phyloP scores from a whole-genome alignment of 2,888 invertebrate genomes.

The Nomada fabriciana region DNA sequence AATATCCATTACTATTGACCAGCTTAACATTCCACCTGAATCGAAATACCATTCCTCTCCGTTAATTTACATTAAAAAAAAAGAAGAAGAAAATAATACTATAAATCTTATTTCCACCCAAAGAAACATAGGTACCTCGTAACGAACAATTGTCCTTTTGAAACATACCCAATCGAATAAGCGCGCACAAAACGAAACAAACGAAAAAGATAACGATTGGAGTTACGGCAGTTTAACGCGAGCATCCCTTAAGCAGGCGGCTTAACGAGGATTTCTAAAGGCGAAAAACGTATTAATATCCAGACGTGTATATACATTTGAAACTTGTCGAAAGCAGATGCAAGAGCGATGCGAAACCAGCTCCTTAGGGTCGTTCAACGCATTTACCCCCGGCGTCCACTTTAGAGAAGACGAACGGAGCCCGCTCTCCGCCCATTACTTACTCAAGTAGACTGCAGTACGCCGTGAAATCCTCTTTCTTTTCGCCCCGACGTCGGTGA shows the following conservation, averaged over 20 bases:
- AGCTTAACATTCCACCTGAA: too few species aligned
- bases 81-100: too few species aligned
- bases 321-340: slow-evolving; percentile 20
- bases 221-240: too few species aligned
- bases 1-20: too few species aligned
- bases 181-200: too few species aligned
- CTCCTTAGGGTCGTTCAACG: slow-evolving; percentile 51
- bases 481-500: slow-evolving; percentile 48
- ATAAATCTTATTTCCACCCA: too few species aligned
- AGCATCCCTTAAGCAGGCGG: neutral
- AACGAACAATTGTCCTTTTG: too few species aligned
- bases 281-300: neutral
- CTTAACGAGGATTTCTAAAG: neutral
- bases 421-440: slow-evolving; percentile 62
- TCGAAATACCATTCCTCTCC: too few species aligned
- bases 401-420: slow-evolving; percentile 57
- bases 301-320: neutral
- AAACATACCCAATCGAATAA: too few species aligned
- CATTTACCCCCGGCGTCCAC: slow-evolving; percentile 55
- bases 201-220: too few species aligned
- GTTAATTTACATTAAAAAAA: too few species aligned
- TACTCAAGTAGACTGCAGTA: slow-evolving; percentile 58
- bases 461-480: slow-evolving; percentile 57
- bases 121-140: too few species aligned
- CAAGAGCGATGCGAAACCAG: slow-evolving; percentile 33